Conservation (phyloP, 2,113 vertebrate genomes). For the Sturnus vulgaris region DNA sequence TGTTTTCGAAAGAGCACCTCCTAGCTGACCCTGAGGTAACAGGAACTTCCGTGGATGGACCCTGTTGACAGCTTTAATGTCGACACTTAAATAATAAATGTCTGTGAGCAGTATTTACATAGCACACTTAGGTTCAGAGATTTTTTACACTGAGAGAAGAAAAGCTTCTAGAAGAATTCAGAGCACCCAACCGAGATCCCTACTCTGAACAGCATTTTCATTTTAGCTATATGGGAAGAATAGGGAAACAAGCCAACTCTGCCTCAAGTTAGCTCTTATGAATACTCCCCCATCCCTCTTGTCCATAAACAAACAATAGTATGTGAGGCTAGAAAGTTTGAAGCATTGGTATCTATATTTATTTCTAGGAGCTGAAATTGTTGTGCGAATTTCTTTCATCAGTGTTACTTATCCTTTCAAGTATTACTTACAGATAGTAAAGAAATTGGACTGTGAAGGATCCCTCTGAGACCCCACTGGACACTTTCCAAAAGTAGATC, state of each 20-base stretch:
- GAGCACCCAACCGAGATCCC: neutral
- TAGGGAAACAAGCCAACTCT: neutral
- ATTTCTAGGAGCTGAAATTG: neutral
- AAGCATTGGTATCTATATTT: neutral
- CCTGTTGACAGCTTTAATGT: neutral
- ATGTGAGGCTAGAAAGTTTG: neutral
- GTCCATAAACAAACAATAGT: neutral
- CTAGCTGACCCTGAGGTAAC: neutral
- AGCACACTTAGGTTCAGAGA: neutral
- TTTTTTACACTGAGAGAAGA: neutral
- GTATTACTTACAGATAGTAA: constrained; percentile 57
- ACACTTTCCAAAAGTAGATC: constrained; percentile 50
- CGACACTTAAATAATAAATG: neutral
- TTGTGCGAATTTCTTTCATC: neutral
- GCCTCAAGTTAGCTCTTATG: neutral
- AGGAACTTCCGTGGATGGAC: neutral
- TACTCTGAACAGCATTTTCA: neutral
- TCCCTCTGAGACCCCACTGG: constrained; percentile 56
- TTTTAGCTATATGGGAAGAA: neutral
- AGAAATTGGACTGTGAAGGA: constrained; percentile 60
- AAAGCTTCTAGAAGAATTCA: neutral
- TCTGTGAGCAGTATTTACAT: neutral
- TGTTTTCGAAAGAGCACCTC: neutral
- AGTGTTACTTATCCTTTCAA: constrained; percentile 51
- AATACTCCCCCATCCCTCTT: neutral